Percentiles rank a stretch among this genome's conserved stretches.
Conservation (phyloP, 2,113 vertebrate genomes). For the Silurus meridionalis region DNA sequence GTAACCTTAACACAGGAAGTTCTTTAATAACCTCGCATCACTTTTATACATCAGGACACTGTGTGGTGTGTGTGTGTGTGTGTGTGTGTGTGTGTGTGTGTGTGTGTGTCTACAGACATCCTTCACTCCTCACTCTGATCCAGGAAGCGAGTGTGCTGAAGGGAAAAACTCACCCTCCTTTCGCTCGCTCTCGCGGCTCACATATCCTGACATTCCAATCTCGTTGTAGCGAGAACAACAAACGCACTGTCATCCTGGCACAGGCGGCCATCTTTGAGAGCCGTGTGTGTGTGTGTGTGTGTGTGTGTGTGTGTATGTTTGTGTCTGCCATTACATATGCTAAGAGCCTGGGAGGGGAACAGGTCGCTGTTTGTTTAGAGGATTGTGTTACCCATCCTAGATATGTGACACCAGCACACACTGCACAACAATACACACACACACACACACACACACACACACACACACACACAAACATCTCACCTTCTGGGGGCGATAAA, state of each 20-base stretch:
- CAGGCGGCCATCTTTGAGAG: constrained; percentile 53
- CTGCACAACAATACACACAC: constrained; percentile 16
- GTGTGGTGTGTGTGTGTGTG: constrained; percentile 10
- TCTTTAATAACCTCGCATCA: constrained; percentile 16
- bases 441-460: constrained; percentile 17
- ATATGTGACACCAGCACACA: constrained; percentile 25
- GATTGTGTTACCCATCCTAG: constrained; percentile 36
- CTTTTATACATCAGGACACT: background rate
- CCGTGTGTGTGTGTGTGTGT: constrained; percentile 39
- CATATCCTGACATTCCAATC: constrained; percentile 54
- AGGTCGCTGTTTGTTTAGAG: constrained; percentile 51
- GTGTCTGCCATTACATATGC: constrained; percentile 49
- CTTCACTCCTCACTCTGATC: constrained; percentile 49
- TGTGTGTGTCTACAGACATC: constrained; percentile 42
- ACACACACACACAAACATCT: background rate
- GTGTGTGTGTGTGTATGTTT: constrained; percentile 8
- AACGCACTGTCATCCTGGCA: constrained; percentile 53
- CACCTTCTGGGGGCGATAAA: constrained; percentile 4
- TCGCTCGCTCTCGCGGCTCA: constrained; percentile 37
- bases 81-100: constrained; percentile 10
- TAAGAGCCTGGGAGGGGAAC: constrained; percentile 52
- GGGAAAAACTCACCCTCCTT: constrained; percentile 28
- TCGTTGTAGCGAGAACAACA: constrained; percentile 52
- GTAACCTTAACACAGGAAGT: constrained; percentile 18
- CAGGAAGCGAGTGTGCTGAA: constrained; percentile 42